phyloP scores from a whole-genome alignment of 2,888 invertebrate genomes.

The Scrobipalpa costella region DNA sequence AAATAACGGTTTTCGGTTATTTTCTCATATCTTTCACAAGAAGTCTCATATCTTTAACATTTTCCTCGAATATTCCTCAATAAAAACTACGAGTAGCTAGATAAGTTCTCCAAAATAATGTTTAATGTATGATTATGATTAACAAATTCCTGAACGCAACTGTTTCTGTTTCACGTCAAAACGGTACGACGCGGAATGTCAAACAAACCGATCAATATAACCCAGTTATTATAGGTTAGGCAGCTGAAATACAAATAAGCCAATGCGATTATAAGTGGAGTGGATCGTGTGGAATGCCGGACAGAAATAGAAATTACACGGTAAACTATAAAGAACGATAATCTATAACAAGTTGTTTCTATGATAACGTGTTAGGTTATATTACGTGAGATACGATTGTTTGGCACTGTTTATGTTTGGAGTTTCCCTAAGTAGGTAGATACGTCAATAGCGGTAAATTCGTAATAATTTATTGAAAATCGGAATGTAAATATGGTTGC shows the following conservation, averaged over 20 bases:
- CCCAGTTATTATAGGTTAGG: conserved; percentile 1
- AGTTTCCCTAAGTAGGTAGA: background rate
- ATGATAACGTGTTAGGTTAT: conserved; percentile 10
- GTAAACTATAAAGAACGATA: conserved; percentile 1
- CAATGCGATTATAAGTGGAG: background rate
- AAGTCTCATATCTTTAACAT: too few relatives aligned
- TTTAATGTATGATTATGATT: too few relatives aligned
- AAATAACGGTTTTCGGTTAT: too few relatives aligned
- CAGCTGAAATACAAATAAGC: conserved; percentile 10
- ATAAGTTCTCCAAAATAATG: background rate
- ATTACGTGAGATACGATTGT: background rate
- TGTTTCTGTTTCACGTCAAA: conserved; percentile 14
- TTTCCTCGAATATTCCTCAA: too few relatives aligned
- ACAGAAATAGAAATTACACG: conserved; percentile 13
- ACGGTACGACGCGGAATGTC: background rate
- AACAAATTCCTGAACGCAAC: conserved; percentile 17
- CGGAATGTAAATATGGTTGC: conserved; percentile 36
- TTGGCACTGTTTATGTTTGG: background rate
- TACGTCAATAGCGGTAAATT: background rate
- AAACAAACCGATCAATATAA: conserved; percentile 15
- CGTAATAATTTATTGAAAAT: background rate
- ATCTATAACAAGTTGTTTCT: conserved; percentile 1
- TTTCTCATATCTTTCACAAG: too few relatives aligned
- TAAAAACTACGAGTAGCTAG: too few relatives aligned
- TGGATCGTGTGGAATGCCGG: background rate